Evolutionary conservation across 2,797 vertebrate genomes (phyloP), one percentile per base, ranked within the genome.

Genomic region (Harpagifer antarcticus): DNA sequence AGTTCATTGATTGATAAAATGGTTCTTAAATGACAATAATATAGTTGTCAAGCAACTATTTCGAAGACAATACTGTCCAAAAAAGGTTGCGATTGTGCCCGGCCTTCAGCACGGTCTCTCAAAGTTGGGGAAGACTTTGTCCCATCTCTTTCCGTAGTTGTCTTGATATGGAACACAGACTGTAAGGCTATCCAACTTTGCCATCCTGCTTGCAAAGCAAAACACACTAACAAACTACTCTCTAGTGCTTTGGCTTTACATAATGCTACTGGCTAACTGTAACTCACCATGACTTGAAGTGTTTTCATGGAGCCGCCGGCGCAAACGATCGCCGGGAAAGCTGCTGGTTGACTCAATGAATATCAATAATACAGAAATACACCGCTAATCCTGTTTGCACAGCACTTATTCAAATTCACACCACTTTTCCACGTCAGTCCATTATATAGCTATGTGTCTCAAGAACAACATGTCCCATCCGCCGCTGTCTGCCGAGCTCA

Each of bases 381-480:
- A 59, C 60, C 62, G 17, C 73, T 82, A 83, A 89, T 86, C 78
- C 84, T 72, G 79, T 89, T 90, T 83, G 85, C 72, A 63, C 84
- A 72, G 86, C 76, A 77, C 83, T 92, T 89, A 86, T 88, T 91
- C 85, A 70, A 84, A 86, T 88, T 86, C 78, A 74, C 84, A 75
- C 78, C 77, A 82, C 84, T 84, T 85, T 9, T 89, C 76, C 57
- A 47, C 77, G 53, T 90, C 83, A 74, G 81, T 89, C 79, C 74
- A 79, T 87, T 82, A 84, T 86, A 80, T 72, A 74, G 83, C 87
- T 70, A 31, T 80, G 84, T 78, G 85, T 88, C 80, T 90, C 83
- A 84, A 89, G 86, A 88, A 86, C 74, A 91, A 85, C 85, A 58
- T 72, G 90, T 92, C 90, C 88, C 82, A 77, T 87, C 85, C 81